A percentile compares a stretch with the other conserved stretches of the same genome.
These are phyloP conservation scores for Myotis planiceps DNA, from an alignment of 2,797 vertebrate species.

Conservation along the genomic window DNA sequence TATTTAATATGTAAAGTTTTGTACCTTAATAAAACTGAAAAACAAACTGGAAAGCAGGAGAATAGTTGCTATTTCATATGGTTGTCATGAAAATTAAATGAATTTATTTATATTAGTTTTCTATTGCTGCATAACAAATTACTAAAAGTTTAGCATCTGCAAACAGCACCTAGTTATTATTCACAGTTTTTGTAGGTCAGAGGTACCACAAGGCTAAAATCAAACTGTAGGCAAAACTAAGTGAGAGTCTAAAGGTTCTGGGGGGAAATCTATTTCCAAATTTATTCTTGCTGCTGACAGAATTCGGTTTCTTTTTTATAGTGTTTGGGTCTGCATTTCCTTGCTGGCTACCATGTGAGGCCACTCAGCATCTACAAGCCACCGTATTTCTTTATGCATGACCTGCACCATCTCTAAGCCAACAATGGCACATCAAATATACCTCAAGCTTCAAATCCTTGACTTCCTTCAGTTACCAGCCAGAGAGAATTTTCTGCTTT, in stretches of 20 bases:
- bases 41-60: not conserved
- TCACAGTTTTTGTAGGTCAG: not conserved
- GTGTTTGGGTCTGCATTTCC: not conserved
- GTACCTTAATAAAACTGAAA: not conserved
- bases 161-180: not conserved
- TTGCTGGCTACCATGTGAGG: not conserved
- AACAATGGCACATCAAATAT: not conserved
- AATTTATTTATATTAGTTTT: not conserved
- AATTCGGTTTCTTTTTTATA: not conserved
- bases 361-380: not conserved
- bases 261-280: not conserved
- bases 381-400: not conserved
- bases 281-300: not conserved
- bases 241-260: not conserved
- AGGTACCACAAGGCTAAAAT: not conserved
- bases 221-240: not conserved
- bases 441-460: not conserved
- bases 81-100: not conserved
- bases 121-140: not conserved
- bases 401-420: not conserved
- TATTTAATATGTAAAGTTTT: not conserved
- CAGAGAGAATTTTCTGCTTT: not conserved
- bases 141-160: not conserved
- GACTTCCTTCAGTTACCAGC: not conserved
- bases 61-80: not conserved